Conservation (phyloP, 2,113 vertebrate species). For the Hylia prasina region DNA sequence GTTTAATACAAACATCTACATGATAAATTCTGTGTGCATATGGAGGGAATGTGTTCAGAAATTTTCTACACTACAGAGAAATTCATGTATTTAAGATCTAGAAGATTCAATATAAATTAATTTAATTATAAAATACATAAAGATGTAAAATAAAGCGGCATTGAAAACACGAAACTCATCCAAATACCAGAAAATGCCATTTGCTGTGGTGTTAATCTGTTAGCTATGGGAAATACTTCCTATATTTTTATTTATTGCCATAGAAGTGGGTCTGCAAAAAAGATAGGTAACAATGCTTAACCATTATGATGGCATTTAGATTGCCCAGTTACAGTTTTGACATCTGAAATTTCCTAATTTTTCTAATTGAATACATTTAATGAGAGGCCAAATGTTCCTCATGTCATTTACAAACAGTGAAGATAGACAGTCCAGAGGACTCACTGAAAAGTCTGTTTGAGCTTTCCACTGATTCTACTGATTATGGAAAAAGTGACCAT, state of each 20-base stretch:
- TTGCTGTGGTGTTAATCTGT: not conserved
- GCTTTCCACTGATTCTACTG: not conserved
- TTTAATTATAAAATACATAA: not conserved
- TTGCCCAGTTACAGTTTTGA: not conserved
- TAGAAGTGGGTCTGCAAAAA: not conserved
- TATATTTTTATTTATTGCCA: not conserved
- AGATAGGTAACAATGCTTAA: not conserved
- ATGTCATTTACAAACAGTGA: not conserved
- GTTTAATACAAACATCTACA: not conserved
- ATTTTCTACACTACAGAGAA: not conserved
- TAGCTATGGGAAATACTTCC: not conserved
- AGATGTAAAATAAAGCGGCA: not conserved
- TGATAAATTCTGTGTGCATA: constrained; percentile 18
- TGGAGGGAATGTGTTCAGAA: constrained; percentile 46
- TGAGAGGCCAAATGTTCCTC: not conserved
- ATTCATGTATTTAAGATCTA: constrained; percentile 18
- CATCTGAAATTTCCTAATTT: not conserved
- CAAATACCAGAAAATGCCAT: not conserved
- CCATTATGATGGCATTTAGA: not conserved
- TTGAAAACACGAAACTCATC: not conserved
- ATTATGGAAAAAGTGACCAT: not conserved
- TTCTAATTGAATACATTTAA: not conserved
- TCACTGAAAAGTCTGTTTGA: not conserved
- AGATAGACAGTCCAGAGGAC: not conserved
- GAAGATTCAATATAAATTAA: not conserved